These are phyloP conservation scores for Dynastes maya DNA, from an alignment of 2,888 invertebrate genomes.

Conservation along the genomic window DNA sequence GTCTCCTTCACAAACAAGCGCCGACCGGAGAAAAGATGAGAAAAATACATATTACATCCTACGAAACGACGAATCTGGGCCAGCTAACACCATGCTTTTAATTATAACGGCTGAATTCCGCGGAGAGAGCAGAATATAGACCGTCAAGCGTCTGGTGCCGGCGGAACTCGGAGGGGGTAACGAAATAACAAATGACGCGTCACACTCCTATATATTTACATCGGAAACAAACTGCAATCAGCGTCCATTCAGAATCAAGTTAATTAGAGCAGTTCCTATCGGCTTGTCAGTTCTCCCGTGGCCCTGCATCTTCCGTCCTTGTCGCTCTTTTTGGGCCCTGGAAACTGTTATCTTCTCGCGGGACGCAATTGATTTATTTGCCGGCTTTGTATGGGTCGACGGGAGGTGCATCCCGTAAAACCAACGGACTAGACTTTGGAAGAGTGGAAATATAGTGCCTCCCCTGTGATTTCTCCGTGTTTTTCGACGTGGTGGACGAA, in stretches of 20 bases:
- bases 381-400: constrained; percentile 62
- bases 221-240: constrained; percentile 59
- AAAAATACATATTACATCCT: neutral
- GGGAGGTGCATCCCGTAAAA: constrained; percentile 53
- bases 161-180: neutral
- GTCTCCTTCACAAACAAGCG: neutral
- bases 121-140: no score
- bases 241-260: constrained; percentile 61
- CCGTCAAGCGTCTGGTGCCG: no score
- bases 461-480: constrained; percentile 27
- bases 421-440: neutral
- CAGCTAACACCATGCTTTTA: constrained; percentile 2
- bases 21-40: neutral
- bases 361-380: constrained; percentile 63
- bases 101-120: neutral
- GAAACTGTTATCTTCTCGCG: neutral
- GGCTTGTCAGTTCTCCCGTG: constrained; percentile 3
- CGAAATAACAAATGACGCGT: constrained; percentile 20
- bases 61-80: neutral
- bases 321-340: neutral
- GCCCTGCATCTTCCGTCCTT: neutral
- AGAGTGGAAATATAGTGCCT: constrained; percentile 17
- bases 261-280: constrained; percentile 61
- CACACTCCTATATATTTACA: constrained; percentile 43
- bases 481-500: neutral